Conservation (phyloP, 2,113 vertebrate species). For the Girardinichthys multiradiatus region DNA sequence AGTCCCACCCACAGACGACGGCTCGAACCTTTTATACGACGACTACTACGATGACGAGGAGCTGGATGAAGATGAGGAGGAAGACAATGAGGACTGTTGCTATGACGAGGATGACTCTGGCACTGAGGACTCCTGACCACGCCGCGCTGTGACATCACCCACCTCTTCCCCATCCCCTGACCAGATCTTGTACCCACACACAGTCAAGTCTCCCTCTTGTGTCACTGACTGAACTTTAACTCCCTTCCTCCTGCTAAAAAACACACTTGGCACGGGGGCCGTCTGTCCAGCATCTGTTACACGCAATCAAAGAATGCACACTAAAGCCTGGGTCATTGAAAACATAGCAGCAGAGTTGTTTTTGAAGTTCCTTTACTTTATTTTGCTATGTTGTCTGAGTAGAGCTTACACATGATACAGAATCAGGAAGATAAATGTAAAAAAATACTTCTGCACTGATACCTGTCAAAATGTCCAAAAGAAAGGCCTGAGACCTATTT, state of each 20-base stretch:
- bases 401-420: conserved; percentile 31
- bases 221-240: conserved; percentile 56
- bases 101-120: conserved; percentile 91
- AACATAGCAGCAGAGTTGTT: conserved; percentile 48
- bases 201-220: neutral
- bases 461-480: conserved; percentile 2
- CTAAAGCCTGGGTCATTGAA: conserved; percentile 52
- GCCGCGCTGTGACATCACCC: neutral
- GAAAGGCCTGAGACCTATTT: conserved; percentile 1
- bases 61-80: conserved; percentile 83
- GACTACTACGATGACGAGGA: conserved; percentile 93
- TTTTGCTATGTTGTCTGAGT: conserved; percentile 23
- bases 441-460: conserved; percentile 11
- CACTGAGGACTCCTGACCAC: conserved; percentile 90
- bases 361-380: conserved; percentile 13
- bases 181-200: neutral
- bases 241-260: conserved; percentile 12
- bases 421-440: conserved; percentile 14
- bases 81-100: conserved; percentile 84
- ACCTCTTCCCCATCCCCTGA: neutral
- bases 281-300: conserved; percentile 24
- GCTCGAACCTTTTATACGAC: conserved; percentile 93
- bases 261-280: conserved; percentile 34
- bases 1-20: conserved; percentile 88
- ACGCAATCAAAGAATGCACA: conserved; percentile 50